Base-by-base conservation (phyloP, 2,797 vertebrate genomes). In the Arrhamphus sclerolepis region DNA sequence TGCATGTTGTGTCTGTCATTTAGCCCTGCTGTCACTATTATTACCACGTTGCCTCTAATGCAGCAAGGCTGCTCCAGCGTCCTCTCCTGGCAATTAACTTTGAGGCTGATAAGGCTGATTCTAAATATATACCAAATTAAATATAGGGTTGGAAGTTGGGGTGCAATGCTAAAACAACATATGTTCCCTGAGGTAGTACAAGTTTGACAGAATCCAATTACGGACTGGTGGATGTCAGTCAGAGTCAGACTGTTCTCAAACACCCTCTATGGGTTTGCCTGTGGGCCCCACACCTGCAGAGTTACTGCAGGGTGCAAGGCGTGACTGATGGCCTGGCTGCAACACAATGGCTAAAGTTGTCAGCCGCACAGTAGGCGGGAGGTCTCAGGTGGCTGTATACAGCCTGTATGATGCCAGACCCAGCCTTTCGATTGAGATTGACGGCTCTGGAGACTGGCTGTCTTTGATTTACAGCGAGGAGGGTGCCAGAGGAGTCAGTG, bases 341-440 rank as follows among this genome's bases (percentile, higher is more conserved):
- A 77, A 19, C 77, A 82, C 71, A 67, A 82, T 71, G 70, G 76
- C 82, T 86, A 83, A 83, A 88, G 85, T 79, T 87, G 88, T 90
- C 86, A 88, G 84, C 72, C 69, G 60, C 74, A 88, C 77, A 79
- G 80, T 70, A 70, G 79, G 79, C 73, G 72, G 77, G 66, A 6
- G 64, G 81, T 87, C 86, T 87, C 87, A 79, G 82, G 85, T 79
- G 85, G 77, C 83, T 71, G 31, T 46, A 62, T 69, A 67, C 65
- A 54, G 81, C 54, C 72, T 60, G 74, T 51, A 66, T 72, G 55
- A 24, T 18, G 72, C 76, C 70, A 77, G 42, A 57, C 74, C 22
- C 7, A 55, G 55, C 67, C 70, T 79, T 77, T 78, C 47, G 46
- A 68, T 70, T 51, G 58, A 78, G 66, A 85, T 74, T 81, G 84